phyloP scores from a whole-genome alignment of 2,888 invertebrate species.

The Noctua janthina region DNA sequence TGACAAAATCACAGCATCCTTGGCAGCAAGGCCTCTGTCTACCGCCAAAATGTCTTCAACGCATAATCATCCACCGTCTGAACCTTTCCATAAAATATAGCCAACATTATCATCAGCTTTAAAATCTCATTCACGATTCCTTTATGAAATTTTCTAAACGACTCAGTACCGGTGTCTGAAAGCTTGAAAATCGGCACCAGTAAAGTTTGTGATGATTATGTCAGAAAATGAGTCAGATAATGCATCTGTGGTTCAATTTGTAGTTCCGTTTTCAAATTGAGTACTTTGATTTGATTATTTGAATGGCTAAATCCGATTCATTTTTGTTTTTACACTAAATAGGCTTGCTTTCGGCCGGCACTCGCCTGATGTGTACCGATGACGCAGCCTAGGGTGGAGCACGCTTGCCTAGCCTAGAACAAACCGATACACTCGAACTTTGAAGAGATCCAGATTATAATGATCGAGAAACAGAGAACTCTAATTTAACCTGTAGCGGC shows the following conservation, averaged over 20 bases:
- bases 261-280: background rate
- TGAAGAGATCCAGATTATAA: too few species aligned
- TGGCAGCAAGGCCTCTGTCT: background rate
- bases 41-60: background rate
- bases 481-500: too few species aligned
- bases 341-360: too few species aligned
- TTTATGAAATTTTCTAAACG: conserved; percentile 43
- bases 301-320: background rate
- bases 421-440: too few species aligned
- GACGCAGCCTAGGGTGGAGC: too few species aligned
- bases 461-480: too few species aligned
- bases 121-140: conserved; percentile 26
- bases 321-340: too few species aligned
- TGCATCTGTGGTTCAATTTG: background rate
- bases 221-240: background rate
- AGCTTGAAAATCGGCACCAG: conserved; percentile 44
- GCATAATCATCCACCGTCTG: background rate
- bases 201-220: background rate
- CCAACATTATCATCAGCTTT: conserved; percentile 19
- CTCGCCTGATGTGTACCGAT: too few species aligned
- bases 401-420: too few species aligned
- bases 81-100: conserved; percentile 21
- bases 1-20: background rate
- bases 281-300: background rate
- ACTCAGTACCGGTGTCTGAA: conserved; percentile 47